These are phyloP conservation scores for Scaptodrosophila lebanonensis DNA, from an alignment of 1,140 invertebrate species.

Conservation along the genomic window DNA sequence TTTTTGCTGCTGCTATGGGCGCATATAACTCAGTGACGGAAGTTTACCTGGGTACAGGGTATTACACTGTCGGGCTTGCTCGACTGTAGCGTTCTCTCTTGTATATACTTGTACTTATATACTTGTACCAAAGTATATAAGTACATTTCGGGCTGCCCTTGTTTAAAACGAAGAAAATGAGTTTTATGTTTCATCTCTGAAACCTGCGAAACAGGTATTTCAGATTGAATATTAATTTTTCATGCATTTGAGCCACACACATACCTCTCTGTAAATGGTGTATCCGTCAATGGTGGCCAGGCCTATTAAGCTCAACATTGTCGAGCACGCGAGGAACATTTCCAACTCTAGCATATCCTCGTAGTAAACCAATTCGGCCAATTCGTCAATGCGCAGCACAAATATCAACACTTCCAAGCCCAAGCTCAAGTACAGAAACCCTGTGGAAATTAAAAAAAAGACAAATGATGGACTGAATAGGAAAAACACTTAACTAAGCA, in stretches of 20 bases:
- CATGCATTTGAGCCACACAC: not conserved
- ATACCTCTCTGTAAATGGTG: slow-evolving; percentile 70
- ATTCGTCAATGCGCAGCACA: slow-evolving; percentile 52
- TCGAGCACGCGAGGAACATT: slow-evolving; percentile 36
- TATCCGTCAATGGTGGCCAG: slow-evolving; percentile 52
- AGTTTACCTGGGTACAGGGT: too few species aligned
- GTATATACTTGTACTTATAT: too few species aligned
- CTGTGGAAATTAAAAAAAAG: slow-evolving; percentile 30
- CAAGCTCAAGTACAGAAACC: slow-evolving; percentile 56
- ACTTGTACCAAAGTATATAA: too few species aligned
- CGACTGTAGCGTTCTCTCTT: too few species aligned
- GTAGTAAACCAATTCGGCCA: slow-evolving; percentile 57
- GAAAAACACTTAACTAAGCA: not conserved
- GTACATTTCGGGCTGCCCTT: too few species aligned
- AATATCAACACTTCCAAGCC: slow-evolving; percentile 47
- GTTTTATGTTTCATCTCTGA: too few species aligned
- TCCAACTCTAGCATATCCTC: slow-evolving; percentile 58
- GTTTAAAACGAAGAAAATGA: too few species aligned
- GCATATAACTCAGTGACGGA: too few species aligned
- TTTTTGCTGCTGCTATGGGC: too few species aligned
- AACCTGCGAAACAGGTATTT: too few species aligned
- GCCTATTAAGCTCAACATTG: slow-evolving; percentile 38
- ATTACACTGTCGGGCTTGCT: too few species aligned
- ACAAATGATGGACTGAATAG: slow-evolving; percentile 1
- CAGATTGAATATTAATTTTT: too few species aligned